These are phyloP conservation scores for Tryphoninae sp. DNA, from an alignment of 2,888 invertebrate genomes.

Conservation along the genomic window DNA sequence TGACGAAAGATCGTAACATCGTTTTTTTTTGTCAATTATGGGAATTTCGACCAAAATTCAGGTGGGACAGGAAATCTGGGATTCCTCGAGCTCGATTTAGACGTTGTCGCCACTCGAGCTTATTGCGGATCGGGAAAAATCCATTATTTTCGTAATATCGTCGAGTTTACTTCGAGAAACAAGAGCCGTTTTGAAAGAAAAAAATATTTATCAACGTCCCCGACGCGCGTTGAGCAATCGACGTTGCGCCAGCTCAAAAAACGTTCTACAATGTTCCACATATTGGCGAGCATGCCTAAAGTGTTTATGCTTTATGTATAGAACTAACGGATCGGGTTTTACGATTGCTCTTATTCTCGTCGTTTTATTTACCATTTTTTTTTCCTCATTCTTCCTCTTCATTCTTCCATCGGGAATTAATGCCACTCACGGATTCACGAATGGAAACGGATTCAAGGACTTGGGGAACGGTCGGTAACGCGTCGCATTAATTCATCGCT, in stretches of 20 bases:
- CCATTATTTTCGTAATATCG: conserved; percentile 4
- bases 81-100: background rate
- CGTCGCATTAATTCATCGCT: conserved; percentile 45
- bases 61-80: conserved; percentile 15
- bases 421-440: conserved; percentile 66
- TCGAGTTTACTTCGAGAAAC: conserved; percentile 3
- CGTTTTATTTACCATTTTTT: conserved; percentile 12
- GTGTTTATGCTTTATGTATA: conserved; percentile 8
- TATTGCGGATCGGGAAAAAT: conserved; percentile 26
- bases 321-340: conserved; percentile 4
- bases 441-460: conserved; percentile 72
- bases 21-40: background rate
- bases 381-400: conserved; percentile 5
- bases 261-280: conserved; percentile 16
- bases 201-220: conserved; percentile 14
- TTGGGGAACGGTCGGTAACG: conserved; percentile 24
- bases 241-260: background rate
- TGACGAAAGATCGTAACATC: conserved; percentile 7
- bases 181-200: background rate
- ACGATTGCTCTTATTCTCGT: conserved; percentile 46
- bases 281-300: conserved; percentile 38
- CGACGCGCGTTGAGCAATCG: conserved; percentile 35
- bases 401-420: conserved; percentile 57
- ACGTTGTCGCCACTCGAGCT: background rate
- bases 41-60: background rate